A percentile compares a stretch with the other conserved stretches of the same genome.
Evolutionary conservation across 2,888 invertebrate genomes (phyloP).

Genomic region (Macrosoma leucophasiata): DNA sequence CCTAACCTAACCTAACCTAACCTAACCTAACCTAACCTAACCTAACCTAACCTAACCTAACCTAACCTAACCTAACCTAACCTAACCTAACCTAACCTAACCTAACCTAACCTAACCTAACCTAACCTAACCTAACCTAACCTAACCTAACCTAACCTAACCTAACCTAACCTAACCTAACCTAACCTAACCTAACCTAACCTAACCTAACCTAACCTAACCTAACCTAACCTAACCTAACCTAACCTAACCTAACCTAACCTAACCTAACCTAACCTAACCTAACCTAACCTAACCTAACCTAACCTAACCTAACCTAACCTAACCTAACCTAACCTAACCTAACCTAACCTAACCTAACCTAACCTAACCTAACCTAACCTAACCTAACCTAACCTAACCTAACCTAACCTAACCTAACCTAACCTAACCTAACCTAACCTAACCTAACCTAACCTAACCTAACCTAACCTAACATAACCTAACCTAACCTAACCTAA

Average conservation of each 20-base stretch:
- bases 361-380: conserved; percentile 15
- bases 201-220: conserved; percentile 23
- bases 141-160: conserved; percentile 25
- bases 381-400: conserved; percentile 16
- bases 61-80: conserved; percentile 31
- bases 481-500: conserved; percentile 16
- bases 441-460: conserved; percentile 14
- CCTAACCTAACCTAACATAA: conserved; percentile 11
- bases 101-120: conserved; percentile 26
- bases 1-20: conserved; percentile 28
- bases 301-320: conserved; percentile 26
- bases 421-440: conserved; percentile 19
- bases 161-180: conserved; percentile 23
- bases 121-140: conserved; percentile 25
- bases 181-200: conserved; percentile 22
- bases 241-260: conserved; percentile 28
- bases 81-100: conserved; percentile 27
- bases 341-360: conserved; percentile 27
- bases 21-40: conserved; percentile 26
- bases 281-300: conserved; percentile 28
- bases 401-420: conserved; percentile 15
- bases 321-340: conserved; percentile 29
- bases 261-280: conserved; percentile 27
- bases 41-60: conserved; percentile 29
- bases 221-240: conserved; percentile 27